Percentiles rank a stretch among this genome's conserved stretches.
Evolutionary conservation across 2,797 vertebrate genomes (phyloP).

Genomic region (Sebastiscus tertius): DNA sequence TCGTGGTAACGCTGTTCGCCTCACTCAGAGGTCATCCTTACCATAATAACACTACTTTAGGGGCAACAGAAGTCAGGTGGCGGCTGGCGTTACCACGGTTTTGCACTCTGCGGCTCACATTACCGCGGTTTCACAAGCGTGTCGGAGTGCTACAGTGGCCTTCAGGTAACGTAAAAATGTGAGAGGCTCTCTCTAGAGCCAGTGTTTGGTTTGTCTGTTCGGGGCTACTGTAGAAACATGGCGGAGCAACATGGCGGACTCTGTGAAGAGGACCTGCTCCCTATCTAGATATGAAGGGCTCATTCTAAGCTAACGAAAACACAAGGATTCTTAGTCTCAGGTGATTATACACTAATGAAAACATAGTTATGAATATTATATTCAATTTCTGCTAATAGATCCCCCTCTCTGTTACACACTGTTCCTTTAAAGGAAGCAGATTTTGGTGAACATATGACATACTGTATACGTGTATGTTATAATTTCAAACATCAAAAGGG

Average conservation of each 20-base stretch:
- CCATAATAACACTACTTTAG: neutral
- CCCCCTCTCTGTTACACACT: neutral
- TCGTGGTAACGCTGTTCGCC: too few species aligned
- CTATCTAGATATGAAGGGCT: neutral
- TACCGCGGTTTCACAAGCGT: neutral
- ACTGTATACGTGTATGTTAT: neutral
- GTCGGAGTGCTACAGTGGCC: neutral
- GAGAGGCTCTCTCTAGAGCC: neutral
- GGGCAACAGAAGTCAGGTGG: too few species aligned
- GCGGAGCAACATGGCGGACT: neutral
- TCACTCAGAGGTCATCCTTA: neutral
- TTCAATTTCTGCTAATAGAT: neutral
- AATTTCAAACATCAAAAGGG: neutral
- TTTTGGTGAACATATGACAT: neutral
- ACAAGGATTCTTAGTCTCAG: fast-evolving
- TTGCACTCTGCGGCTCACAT: neutral
- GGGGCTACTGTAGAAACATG: neutral
- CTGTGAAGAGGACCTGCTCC: neutral
- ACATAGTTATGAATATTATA: neutral
- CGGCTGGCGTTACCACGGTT: neutral
- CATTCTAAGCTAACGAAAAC: neutral
- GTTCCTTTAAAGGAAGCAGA: neutral
- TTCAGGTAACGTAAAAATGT: neutral
- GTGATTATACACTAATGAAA: neutral
- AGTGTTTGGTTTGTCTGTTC: neutral